Conservation (phyloP, 2,888 invertebrate genomes). For the Catocala fraxini region DNA sequence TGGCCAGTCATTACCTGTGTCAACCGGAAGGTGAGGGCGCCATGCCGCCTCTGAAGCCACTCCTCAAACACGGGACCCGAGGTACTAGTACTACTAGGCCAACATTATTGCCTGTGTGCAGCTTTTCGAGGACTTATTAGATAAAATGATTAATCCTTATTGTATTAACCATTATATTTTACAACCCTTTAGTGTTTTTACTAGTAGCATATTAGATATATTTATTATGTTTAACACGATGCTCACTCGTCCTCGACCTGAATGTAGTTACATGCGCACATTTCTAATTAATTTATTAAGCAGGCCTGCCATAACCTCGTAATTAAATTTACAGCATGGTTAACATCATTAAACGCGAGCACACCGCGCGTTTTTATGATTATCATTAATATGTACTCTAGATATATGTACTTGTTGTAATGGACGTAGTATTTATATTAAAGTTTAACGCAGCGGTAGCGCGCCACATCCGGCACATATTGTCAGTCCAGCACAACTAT, state of each 20-base stretch:
- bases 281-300: constrained; percentile 10
- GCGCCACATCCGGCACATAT: constrained; percentile 5
- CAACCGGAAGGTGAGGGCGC: too few relatives aligned
- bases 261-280: background rate
- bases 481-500: background rate
- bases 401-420: background rate
- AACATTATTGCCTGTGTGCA: too few relatives aligned
- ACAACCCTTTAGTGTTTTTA: too few relatives aligned
- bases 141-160: too few relatives aligned
- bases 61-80: too few relatives aligned
- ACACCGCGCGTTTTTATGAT: background rate
- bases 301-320: constrained; percentile 9
- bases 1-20: too few relatives aligned
- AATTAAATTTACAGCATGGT: constrained; percentile 6
- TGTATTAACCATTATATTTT: too few relatives aligned
- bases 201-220: too few relatives aligned
- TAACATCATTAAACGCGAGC: background rate
- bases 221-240: background rate
- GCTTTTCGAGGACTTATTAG: too few relatives aligned
- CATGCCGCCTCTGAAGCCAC: too few relatives aligned
- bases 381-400: background rate
- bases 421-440: background rate
- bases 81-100: too few relatives aligned
- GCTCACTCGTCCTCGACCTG: constrained; percentile 2
- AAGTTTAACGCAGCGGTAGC: constrained; percentile 1